These are phyloP conservation scores for Aphodius granarius DNA, from an alignment of 2,888 invertebrate genomes.

Conservation along the genomic window DNA sequence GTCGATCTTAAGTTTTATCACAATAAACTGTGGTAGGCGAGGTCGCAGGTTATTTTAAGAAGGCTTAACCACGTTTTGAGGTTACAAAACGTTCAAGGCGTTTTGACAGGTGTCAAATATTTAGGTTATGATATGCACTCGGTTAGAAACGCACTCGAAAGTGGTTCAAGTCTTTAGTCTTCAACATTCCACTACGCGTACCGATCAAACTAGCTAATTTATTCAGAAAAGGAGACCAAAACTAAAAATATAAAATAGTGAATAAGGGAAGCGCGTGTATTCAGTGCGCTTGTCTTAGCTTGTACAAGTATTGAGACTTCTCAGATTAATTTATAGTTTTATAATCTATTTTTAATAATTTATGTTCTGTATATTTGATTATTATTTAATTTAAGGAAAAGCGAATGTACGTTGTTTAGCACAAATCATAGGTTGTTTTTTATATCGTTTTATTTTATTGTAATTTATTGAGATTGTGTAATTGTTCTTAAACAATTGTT, in stretches of 20 bases:
- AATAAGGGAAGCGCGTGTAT: not conserved
- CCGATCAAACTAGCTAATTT: not conserved
- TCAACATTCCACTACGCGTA: not conserved
- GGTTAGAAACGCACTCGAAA: not conserved
- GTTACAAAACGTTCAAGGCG: not conserved
- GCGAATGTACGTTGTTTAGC: conserved; percentile 13
- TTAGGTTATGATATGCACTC: not conserved
- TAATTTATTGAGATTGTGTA: not conserved
- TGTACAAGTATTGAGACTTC: not conserved
- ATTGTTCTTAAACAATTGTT: conserved; percentile 20
- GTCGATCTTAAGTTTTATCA: conserved; percentile 79
- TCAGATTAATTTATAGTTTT: not conserved
- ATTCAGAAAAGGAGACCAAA: not conserved
- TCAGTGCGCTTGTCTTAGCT: not conserved
- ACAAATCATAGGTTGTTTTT: conserved; percentile 27
- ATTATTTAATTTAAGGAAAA: conserved; percentile 22
- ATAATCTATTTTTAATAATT: conserved; percentile 1
- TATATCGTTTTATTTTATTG: not conserved
- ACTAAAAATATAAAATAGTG: not conserved
- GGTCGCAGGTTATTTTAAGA: not conserved
- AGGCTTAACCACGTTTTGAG: not conserved
- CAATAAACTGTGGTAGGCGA: conserved; percentile 71
- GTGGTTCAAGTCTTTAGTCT: not conserved
- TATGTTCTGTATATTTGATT: conserved; percentile 16
- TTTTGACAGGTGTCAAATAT: not conserved